Conservation (phyloP, 1,140 invertebrate species). For the Cydia strobilella region DNA sequence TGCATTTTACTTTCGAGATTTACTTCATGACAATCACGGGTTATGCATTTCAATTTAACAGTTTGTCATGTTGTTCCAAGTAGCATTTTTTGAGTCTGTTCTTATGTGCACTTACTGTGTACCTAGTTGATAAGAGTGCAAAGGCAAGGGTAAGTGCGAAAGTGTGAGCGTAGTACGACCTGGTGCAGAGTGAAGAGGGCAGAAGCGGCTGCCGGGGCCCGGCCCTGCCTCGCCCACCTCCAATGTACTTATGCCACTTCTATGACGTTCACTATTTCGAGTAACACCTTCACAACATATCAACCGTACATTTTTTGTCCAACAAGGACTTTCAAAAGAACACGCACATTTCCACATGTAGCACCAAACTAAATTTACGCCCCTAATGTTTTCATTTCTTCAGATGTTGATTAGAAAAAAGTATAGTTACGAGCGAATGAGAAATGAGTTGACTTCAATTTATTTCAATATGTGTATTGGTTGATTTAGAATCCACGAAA, state of each 20-base stretch:
- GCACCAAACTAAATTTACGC: conserved; percentile 1
- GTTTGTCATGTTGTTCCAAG: too few relatives aligned
- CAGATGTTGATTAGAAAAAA: neutral
- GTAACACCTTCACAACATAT: conserved; percentile 9
- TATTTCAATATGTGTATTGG: neutral
- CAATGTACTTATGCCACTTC: neutral
- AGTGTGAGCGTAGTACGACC: neutral
- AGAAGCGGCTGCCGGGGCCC: conserved; percentile 1
- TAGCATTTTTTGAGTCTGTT: too few relatives aligned
- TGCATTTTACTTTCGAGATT: too few relatives aligned
- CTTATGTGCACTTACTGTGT: conserved; percentile 16
- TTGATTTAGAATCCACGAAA: neutral
- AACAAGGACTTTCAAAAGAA: conserved; percentile 18
- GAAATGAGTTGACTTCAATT: neutral
- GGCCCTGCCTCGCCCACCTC: neutral
- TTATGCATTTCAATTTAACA: too few relatives aligned
- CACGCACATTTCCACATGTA: conserved; percentile 29
- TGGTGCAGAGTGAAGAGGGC: conserved; percentile 2
- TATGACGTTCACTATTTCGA: neutral
- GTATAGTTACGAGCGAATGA: neutral
- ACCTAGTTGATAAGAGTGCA: neutral
- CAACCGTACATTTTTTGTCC: neutral
- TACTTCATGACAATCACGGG: too few relatives aligned
- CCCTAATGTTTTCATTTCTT: neutral
- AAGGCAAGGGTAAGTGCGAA: neutral